Base-by-base conservation (phyloP, 2,113 vertebrate species). In the Thunnus thynnus region DNA sequence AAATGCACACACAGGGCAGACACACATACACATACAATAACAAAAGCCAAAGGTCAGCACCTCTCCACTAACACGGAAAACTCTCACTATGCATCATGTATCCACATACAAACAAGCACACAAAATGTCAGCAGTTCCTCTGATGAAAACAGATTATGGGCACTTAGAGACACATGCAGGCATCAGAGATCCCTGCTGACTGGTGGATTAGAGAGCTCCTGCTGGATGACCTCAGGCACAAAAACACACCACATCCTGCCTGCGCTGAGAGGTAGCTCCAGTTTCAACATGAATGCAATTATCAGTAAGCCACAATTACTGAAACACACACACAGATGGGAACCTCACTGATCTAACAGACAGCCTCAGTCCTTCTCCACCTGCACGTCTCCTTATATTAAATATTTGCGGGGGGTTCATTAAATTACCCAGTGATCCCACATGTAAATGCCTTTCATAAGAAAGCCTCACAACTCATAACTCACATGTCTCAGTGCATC, bases 201-300 rank as follows among this genome's bases (percentile, higher is more conserved):
- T 78, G 80, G 16, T 77, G 79, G 89, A 90, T 91, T 83, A 90
- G 78, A 83, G 78, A 81, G 74, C 79, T 87, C 73, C 86, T 76
- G 81, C 70, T 80, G 78, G 60, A 84, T 76, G 78, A 85, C 84
- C 86, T 86, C 80, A 69, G 57, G 76, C 70, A 76, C 83, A 17
- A 32, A 81, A 67, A 84, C 82, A 58, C 76, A 81, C 52, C 83
- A 67, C 74, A 84, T 84, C 88, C 85, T 80, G 78, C 60, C 22
- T 64, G 68, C 55, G 46, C 64, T 18, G 68, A 75, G 65, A 67
- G 64, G 47, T 5, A 75, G 78, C 69, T 75, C 82, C 44, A 69
- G 48, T 83, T 83, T 80, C 68, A 73, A 80, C 78, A 81, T 17
- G 44, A 85, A 72, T 67, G 77, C 82, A 89, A 88, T 90, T 82